phyloP scores from a whole-genome alignment of 2,888 invertebrate genomes.

The Ectropis crepuscularia region DNA sequence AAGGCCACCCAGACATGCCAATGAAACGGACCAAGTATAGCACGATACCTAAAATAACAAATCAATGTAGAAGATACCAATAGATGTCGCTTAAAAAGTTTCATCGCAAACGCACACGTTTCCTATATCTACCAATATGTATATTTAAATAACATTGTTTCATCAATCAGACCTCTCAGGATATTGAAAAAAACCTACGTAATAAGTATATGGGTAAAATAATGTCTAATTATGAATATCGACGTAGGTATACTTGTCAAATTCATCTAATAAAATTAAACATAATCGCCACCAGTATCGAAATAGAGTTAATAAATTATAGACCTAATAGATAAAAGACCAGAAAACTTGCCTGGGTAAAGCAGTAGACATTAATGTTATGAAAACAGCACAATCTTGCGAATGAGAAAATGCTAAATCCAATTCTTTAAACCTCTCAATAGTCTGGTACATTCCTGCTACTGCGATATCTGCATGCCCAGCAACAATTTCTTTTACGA shows the following conservation, averaged over 20 bases:
- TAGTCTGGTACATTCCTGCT: constrained; percentile 89
- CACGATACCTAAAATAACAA: constrained; percentile 86
- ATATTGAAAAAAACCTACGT: no score
- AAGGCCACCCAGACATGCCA: constrained; percentile 92
- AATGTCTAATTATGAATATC: no score
- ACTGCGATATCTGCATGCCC: constrained; percentile 88
- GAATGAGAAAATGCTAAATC: constrained; percentile 88
- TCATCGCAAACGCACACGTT: no score
- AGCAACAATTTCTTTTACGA: constrained; percentile 80
- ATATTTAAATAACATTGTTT: not conserved
- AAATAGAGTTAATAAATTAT: no score
- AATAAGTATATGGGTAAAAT: no score
- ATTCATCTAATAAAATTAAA: no score
- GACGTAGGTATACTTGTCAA: no score
- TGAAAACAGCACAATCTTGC: constrained; percentile 91
- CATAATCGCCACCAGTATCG: no score
- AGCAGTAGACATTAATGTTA: constrained; percentile 91
- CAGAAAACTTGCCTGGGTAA: constrained; percentile 85
- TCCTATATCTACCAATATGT: no score
- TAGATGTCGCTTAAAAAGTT: not conserved
- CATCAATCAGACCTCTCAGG: no score
- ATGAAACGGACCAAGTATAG: constrained; percentile 93
- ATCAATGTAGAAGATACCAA: no score
- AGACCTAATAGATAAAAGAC: no score
- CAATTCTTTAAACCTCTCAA: constrained; percentile 75